Evolutionary conservation across 1,140 invertebrate species (phyloP).

Genomic region (Drosophila pruinosa): DNA sequence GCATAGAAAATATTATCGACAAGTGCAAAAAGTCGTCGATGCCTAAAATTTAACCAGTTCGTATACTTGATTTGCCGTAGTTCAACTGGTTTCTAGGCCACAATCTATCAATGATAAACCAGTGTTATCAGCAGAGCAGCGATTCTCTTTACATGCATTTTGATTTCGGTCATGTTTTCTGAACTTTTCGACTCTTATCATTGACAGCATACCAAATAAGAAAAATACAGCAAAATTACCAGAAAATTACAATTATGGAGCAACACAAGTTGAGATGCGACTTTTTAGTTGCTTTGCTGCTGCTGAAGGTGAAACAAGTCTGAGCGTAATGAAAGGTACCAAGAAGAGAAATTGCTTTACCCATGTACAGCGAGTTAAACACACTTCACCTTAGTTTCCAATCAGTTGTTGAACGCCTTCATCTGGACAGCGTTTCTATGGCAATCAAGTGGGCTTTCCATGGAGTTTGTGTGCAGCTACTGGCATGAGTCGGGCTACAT

Average conservation of each 20-base stretch:
- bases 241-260: constrained; percentile 1
- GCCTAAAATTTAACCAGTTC: neutral
- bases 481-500: constrained; percentile 33
- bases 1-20: too few relatives aligned
- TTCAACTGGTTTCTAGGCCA: neutral
- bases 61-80: neutral
- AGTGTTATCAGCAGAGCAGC: neutral
- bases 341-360: neutral
- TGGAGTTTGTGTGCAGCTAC: constrained; percentile 36
- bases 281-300: neutral
- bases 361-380: constrained; percentile 8
- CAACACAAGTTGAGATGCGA: neutral
- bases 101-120: neutral
- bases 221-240: too few relatives aligned
- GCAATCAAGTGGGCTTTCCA: neutral
- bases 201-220: neutral
- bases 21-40: too few relatives aligned
- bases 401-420: neutral
- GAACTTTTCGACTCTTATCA: constrained; percentile 7
- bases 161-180: neutral
- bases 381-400: constrained; percentile 30
- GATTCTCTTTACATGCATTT: neutral
- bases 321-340: constrained; percentile 41
- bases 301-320: neutral
- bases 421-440: neutral